Evolutionary conservation across 64 coral and sea anemone species (phyloP).

Genomic region (Montipora cactus): DNA sequence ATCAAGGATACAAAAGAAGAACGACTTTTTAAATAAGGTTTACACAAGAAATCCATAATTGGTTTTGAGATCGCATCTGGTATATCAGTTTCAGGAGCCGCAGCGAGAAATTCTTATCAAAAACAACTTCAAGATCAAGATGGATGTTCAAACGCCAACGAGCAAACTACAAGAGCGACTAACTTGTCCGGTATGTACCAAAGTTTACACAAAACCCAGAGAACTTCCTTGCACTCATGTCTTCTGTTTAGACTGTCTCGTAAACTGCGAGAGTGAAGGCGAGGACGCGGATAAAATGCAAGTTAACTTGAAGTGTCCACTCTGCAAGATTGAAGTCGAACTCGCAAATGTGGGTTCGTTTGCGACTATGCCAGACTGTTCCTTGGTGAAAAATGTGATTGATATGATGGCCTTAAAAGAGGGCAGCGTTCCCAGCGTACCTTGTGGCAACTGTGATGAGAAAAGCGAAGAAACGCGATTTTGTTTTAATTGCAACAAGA

Average conservation of each 20-base stretch:
- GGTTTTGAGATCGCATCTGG: no score
- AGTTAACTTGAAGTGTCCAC: slow-evolving; percentile 32
- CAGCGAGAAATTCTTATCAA: no score
- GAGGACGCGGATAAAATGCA: not conserved
- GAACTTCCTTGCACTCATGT: slow-evolving; percentile 78
- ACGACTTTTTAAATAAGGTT: no score
- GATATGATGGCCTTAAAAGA: slow-evolving; percentile 65
- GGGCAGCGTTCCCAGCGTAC: slow-evolving; percentile 19
- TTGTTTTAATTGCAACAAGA: slow-evolving; percentile 52
- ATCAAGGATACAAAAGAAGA: no score
- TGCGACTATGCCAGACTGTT: slow-evolving; percentile 41
- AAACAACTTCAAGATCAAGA: not conserved
- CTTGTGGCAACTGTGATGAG: slow-evolving; percentile 70
- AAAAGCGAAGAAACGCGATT: slow-evolving; percentile 31
- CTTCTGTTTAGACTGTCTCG: slow-evolving; percentile 80
- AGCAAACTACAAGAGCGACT: slow-evolving; percentile 48
- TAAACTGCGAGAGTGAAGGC: not conserved
- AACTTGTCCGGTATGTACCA: slow-evolving; percentile 78
- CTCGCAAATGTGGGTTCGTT: slow-evolving; percentile 31
- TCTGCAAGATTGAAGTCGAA: slow-evolving; percentile 46
- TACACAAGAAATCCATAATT: no score
- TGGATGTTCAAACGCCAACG: not conserved
- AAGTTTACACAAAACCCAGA: slow-evolving; percentile 79
- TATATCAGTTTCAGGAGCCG: no score
- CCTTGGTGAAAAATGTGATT: slow-evolving; percentile 49